Base-by-base conservation (phyloP, 1,140 invertebrate genomes). In the Drosophila pectinifera region DNA sequence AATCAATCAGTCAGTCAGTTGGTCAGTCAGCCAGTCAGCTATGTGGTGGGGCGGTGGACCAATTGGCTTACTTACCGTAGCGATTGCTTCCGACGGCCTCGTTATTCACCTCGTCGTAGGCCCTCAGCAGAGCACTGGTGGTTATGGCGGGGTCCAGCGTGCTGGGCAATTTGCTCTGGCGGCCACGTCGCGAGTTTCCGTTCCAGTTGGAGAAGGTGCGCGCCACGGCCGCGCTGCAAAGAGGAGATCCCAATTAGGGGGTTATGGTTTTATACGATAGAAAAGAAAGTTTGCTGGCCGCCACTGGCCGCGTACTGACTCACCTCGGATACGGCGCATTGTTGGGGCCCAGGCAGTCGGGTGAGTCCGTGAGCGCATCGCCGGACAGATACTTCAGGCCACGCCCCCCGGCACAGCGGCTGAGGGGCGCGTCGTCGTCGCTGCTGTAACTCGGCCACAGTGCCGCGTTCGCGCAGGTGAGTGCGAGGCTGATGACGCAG, bases 311-410 rank as follows among this genome's bases (percentile, higher is more conserved):
- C 34, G 14, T 6, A 53, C 38, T 63, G 22, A 73, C 74, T 94
- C 93, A 97, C 96, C 94, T 94, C 28, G 97, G 97, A 93, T 97
- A 98, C 43, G 95, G 95, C 64, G 94, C 92, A 77, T 96, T 95
- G 91, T 97, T 96, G 1, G 96, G 97, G 22, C 96, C 97, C 41
- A 96, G 82, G 81, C 96, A 97, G 73, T 96, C 95, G 4, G 93
- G 92, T 11, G 95, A 93, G 88, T 97, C 96, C 56, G 94, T 94
- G 18, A 98, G 92, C 2, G 97, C 97, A 91, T 98, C 96, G 7
- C 97, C 97, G 95, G 96, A 97, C 7, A 96, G 93, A 89, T 97
- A 97, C 92, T 97, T 97, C 46, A 97, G 92, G 22, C 95, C 95
- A 61, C 79, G 92, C 48, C 94, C 94, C 28, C 93, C 94, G 83